Evolutionary conservation across 1,140 invertebrate species (phyloP).

Genomic region (Hydropsyche tenuis): DNA sequence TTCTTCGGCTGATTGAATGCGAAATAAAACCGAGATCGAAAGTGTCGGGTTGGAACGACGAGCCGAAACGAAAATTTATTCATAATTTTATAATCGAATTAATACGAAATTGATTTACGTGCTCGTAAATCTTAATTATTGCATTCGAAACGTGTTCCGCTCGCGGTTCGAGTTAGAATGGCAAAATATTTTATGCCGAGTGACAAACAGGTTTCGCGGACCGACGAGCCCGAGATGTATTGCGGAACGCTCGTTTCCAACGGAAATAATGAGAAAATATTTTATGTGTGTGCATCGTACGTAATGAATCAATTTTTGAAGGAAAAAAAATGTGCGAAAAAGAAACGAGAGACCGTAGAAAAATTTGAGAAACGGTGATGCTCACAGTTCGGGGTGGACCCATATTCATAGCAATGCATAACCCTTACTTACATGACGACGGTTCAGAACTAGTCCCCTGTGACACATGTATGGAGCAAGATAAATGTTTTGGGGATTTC

Average conservation of each 20-base stretch:
- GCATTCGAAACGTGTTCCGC: slow-evolving; percentile 15
- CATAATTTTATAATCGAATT: slow-evolving; percentile 26
- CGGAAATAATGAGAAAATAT: no score
- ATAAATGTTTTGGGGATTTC: slow-evolving; percentile 40
- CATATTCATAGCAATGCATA: slow-evolving; percentile 35
- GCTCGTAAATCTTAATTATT: slow-evolving; percentile 26
- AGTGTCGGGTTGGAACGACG: neutral
- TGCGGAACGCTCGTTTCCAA: no score
- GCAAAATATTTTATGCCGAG: slow-evolving; percentile 9
- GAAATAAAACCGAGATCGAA: no score
- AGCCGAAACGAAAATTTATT: neutral
- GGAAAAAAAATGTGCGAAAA: no score
- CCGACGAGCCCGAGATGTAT: no score
- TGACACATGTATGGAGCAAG: slow-evolving; percentile 36
- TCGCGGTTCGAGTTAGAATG: slow-evolving; percentile 5
- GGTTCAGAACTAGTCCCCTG: slow-evolving; percentile 34
- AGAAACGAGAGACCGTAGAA: no score
- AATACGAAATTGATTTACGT: slow-evolving; percentile 20
- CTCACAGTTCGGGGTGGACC: slow-evolving; percentile 14
- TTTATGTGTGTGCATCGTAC: neutral
- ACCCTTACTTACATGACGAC: slow-evolving; percentile 38
- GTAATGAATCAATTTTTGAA: neutral
- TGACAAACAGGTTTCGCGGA: slow-evolving; percentile 17
- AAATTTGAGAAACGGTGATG: slow-evolving; percentile 8
- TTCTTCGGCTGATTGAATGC: no score